phyloP scores from a whole-genome alignment of 2,888 invertebrate genomes.

The Melanostoma mellinum region DNA sequence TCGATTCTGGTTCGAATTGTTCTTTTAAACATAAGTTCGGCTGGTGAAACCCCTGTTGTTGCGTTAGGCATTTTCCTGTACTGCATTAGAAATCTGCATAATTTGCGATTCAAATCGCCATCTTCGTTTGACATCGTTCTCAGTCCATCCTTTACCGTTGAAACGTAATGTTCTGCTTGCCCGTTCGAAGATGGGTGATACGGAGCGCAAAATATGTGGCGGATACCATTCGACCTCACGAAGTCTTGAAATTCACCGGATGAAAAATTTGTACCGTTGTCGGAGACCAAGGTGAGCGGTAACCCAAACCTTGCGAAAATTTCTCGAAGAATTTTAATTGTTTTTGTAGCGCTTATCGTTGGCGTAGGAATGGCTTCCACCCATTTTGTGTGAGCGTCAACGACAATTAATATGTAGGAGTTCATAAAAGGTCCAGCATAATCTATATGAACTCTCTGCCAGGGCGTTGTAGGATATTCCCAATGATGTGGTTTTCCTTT shows the following conservation, averaged over 20 bases:
- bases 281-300: constrained; percentile 19
- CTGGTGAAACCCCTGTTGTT: constrained; percentile 32
- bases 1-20: neutral
- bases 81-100: constrained; percentile 41
- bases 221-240: no score
- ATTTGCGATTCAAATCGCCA: constrained; percentile 20
- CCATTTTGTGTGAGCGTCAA: constrained; percentile 51
- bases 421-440: constrained; percentile 47
- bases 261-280: constrained; percentile 40
- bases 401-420: constrained; percentile 30
- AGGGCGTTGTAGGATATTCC: constrained; percentile 1
- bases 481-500: neutral
- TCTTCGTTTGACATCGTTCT: constrained; percentile 24
- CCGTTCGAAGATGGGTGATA: constrained; percentile 22
- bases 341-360: constrained; percentile 21
- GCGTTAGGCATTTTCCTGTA: constrained; percentile 45
- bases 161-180: constrained; percentile 15
- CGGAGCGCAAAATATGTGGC: no score
- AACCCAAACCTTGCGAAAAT: constrained; percentile 44
- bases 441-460: constrained; percentile 33
- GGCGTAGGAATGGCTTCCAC: constrained; percentile 48
- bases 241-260: constrained; percentile 27
- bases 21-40: constrained; percentile 46
- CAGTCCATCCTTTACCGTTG: constrained; percentile 12
- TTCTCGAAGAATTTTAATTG: constrained; percentile 27